phyloP scores from a whole-genome alignment of 2,113 vertebrate genomes.

The Romanogobio albipinnatus region DNA sequence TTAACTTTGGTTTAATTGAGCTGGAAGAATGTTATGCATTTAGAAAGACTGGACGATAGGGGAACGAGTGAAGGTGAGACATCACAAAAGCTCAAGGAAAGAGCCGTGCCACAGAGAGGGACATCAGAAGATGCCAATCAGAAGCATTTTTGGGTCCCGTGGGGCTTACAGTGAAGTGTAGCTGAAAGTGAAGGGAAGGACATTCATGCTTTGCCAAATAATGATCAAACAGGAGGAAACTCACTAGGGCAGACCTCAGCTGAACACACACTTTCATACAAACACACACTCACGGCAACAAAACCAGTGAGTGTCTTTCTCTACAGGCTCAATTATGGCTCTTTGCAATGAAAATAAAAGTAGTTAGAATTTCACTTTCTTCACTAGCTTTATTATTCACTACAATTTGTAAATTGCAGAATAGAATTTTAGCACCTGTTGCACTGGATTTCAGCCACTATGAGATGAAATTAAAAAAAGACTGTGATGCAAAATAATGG shows the following conservation, averaged over 20 bases:
- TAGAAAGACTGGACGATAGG: neutral
- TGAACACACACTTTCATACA: constrained; percentile 37
- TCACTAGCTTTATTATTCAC: neutral
- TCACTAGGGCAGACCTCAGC: constrained; percentile 41
- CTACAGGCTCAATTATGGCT: neutral
- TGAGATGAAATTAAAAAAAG: neutral
- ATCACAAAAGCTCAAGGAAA: constrained; percentile 31
- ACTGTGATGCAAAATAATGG: neutral
- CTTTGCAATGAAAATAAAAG: neutral
- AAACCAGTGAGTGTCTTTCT: neutral
- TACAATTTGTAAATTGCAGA: neutral
- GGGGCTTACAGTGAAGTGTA: constrained; percentile 33
- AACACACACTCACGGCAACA: constrained; percentile 18
- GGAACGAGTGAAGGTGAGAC: constrained; percentile 25
- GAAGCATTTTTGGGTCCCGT: constrained; percentile 46
- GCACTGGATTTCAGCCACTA: neutral
- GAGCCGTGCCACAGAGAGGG: constrained; percentile 34
- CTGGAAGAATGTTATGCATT: neutral
- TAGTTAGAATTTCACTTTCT: neutral
- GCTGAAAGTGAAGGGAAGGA: constrained; percentile 61
- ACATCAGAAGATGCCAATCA: constrained; percentile 50
- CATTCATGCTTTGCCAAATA: constrained; percentile 49
- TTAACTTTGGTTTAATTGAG: constrained; percentile 16
- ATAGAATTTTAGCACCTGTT: neutral
- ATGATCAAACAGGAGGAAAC: constrained; percentile 42